A percentile compares a stretch with the other conserved stretches of the same genome.
Evolutionary conservation across 2,888 invertebrate genomes (phyloP).

Genomic region (Frankliniella fusca): DNA sequence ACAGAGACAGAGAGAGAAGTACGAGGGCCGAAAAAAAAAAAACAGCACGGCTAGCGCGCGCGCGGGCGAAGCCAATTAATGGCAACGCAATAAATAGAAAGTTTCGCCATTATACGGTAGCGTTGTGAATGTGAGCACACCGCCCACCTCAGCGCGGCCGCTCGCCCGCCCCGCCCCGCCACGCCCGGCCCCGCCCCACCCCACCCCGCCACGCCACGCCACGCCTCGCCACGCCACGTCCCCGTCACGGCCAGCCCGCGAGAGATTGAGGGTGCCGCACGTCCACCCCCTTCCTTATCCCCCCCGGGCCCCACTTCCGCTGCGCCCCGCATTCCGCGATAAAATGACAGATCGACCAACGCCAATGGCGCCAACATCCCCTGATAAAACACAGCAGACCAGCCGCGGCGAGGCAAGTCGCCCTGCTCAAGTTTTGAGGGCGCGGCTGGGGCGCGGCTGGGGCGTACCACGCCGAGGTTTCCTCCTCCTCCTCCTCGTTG

Average conservation of each 20-base stretch:
- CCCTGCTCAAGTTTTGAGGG: no score
- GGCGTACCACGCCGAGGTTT: no score
- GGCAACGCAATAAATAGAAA: constrained; percentile 23
- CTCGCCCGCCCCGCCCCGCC: no score
- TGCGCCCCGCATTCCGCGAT: no score
- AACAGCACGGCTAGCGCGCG: neutral
- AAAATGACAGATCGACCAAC: no score
- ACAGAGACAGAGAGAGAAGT: neutral
- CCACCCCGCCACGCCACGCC: neutral
- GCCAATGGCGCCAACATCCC: no score
- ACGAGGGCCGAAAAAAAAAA: neutral
- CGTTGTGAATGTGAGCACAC: neutral
- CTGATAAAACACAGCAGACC: no score
- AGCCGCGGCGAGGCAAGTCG: no score
- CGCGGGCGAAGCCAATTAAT: constrained; percentile 12
- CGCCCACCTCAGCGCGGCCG: neutral
- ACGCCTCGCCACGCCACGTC: neutral
- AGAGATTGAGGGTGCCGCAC: neutral
- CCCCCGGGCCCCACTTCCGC: neutral
- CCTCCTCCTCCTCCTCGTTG: no score
- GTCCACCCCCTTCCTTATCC: neutral
- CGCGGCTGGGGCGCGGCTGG: no score
- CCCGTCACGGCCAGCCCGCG: no score
- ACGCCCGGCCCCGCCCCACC: neutral
- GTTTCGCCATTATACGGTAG: constrained; percentile 17